Evolutionary conservation across 2,888 invertebrate genomes (phyloP).

Genomic region (Dasypogon diadema): DNA sequence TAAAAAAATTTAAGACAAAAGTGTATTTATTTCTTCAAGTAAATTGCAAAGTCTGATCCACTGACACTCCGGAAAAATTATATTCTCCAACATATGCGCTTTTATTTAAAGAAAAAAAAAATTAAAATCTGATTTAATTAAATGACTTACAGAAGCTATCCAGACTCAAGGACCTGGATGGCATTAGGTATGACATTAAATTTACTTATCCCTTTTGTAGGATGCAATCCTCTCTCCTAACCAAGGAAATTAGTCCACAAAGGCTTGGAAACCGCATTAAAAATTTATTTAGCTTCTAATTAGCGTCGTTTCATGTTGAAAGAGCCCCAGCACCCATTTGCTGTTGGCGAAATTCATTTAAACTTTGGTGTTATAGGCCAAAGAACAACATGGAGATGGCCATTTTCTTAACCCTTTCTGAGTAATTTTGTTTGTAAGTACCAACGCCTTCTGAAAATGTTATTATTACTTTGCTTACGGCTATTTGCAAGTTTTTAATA

Average conservation of each 20-base stretch:
- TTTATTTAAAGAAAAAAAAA: no score
- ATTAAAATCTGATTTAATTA: no score
- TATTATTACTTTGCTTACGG: constrained; percentile 58
- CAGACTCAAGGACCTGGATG: not conserved
- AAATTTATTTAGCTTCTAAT: constrained; percentile 60
- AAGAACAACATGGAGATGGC: constrained; percentile 56
- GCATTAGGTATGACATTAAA: constrained; percentile 42
- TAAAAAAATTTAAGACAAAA: no score
- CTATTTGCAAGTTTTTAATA: constrained; percentile 58
- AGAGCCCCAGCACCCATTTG: constrained; percentile 53
- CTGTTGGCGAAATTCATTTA: constrained; percentile 59
- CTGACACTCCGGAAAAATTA: no score
- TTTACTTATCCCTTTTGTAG: constrained; percentile 43
- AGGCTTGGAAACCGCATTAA: constrained; percentile 58
- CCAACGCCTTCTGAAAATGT: constrained; percentile 56
- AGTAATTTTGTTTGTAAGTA: constrained; percentile 56
- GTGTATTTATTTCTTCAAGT: no score
- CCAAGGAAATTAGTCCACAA: constrained; percentile 48
- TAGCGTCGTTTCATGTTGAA: constrained; percentile 58
- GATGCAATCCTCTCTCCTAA: constrained; percentile 36
- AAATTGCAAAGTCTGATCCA: no score
- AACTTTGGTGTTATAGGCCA: constrained; percentile 55
- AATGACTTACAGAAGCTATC: no score
- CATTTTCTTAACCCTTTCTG: constrained; percentile 58
- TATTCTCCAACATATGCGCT: no score